Conservation (phyloP, 2,888 invertebrate genomes). For the Lithophane ornitopus region DNA sequence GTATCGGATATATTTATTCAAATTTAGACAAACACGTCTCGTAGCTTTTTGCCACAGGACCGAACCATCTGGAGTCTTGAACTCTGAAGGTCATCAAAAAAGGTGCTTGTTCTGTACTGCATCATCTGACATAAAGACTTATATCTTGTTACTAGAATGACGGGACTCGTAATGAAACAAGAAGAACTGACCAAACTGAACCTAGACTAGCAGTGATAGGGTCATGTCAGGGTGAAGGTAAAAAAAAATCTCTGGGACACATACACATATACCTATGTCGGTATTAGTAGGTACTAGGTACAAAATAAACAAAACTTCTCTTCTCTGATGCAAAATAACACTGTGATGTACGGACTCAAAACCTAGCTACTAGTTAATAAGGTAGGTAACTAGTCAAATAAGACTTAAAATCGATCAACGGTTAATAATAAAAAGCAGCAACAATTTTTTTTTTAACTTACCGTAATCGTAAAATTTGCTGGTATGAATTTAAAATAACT, state of each 20-base stretch:
- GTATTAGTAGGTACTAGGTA: not conserved
- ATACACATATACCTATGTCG: not conserved
- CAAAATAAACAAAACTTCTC: not conserved
- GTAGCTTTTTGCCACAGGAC: not conserved
- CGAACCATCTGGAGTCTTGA: no score
- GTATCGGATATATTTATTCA: not conserved
- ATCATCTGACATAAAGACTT: not conserved
- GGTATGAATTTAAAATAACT: constrained; percentile 37
- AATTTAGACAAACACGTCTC: not conserved
- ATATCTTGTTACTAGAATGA: not conserved
- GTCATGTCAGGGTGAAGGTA: not conserved
- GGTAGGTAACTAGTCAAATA: not conserved
- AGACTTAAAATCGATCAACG: not conserved
- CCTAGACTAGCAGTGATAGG: not conserved
- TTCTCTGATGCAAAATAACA: not conserved
- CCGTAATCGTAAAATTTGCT: constrained; percentile 39
- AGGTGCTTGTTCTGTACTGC: not conserved
- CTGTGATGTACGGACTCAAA: not conserved
- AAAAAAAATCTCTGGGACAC: not conserved
- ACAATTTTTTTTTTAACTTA: not conserved
- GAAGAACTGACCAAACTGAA: not conserved
- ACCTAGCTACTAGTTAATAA: not conserved
- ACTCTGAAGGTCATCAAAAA: constrained; percentile 20
- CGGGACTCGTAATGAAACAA: not conserved
- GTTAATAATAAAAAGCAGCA: not conserved